Evolutionary conservation across 2,113 vertebrate genomes (phyloP), one percentile per base, ranked within the genome.

Genomic region (Tachuris rubrigastra): DNA sequence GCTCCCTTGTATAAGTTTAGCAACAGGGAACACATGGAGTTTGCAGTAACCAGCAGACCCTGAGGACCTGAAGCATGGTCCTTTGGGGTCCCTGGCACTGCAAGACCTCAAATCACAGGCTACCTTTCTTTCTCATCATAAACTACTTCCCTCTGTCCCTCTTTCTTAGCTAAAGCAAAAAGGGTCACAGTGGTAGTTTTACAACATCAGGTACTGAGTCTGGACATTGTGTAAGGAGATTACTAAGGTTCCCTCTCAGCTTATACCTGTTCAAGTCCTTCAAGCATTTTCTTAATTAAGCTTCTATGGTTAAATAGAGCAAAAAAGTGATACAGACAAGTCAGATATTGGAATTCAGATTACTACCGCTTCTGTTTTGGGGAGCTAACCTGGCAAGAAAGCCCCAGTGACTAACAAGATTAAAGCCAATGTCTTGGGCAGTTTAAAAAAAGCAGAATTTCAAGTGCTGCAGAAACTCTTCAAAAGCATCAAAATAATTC

Each of bases 1-100:
- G 2, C 67, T 53, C n/a, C 44, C 30, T 58, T 18, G 59, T 0
- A 0, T 2, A 59, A 33, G 3, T 68, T 91, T 20, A 74, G 33
- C 19, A 68, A 56, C 4, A 76, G 20, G 25, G 49, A 95, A 79
- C 1, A 3, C 15, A 19, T 0, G 8, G 24, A 30, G 22, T 22
- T 46, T 44, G 28, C 27, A 30, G 39, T 41, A 73, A 66, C 19
- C 39, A 78, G 35, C 41, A 68, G 90, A 49, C 11, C 30, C 67
- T 2, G 2, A 63, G n/a, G 27, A 49, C 39, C 31, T 87, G 50
- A 77, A 94, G 50, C 14, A 27, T 52, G 50, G 50, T 52, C 50
- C 50, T 52, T 27, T 16, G 7, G 8, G 14, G 50, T 49, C 67
- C 56, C 62, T 24, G 25, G 71, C 66, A 65, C 28, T 53, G 19